Conservation (phyloP, 2,797 vertebrate species). For the Typhlichthys eigenmanni region DNA sequence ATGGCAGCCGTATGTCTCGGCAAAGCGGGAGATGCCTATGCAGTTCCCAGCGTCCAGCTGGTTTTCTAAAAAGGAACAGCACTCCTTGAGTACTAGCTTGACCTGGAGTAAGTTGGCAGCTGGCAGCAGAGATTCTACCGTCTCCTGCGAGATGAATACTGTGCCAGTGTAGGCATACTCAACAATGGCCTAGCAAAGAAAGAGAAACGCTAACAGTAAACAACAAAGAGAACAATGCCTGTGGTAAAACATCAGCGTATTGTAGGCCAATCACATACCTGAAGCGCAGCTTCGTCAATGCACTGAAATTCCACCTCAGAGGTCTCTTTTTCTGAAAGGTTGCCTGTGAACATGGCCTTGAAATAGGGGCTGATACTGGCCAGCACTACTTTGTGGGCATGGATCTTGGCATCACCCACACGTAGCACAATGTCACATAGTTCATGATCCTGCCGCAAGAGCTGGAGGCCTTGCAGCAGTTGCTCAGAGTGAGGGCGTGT, state of each 20-base stretch:
- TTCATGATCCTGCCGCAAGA: slow-evolving; percentile 94
- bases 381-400: slow-evolving; percentile 96
- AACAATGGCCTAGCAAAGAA: slow-evolving; percentile 86
- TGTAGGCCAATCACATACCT: slow-evolving; percentile 62
- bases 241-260: neutral
- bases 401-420: slow-evolving; percentile 96
- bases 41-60: slow-evolving; percentile 98
- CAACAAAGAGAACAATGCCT: neutral
- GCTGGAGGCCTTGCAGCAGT: slow-evolving; percentile 95
- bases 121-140: slow-evolving; percentile 93
- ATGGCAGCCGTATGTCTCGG: slow-evolving; percentile 95
- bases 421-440: slow-evolving; percentile 95
- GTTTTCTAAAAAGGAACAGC: slow-evolving; percentile 94
- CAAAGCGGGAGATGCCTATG: slow-evolving; percentile 97
- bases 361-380: slow-evolving; percentile 99
- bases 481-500: slow-evolving; percentile 95
- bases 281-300: slow-evolving; percentile 90
- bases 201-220: slow-evolving; percentile 13
- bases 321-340: slow-evolving; percentile 95
- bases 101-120: slow-evolving; percentile 98
- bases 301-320: slow-evolving; percentile 97
- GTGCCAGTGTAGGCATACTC: slow-evolving; percentile 98
- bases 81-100: slow-evolving; percentile 96
- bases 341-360: slow-evolving; percentile 99
- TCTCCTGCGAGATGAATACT: slow-evolving; percentile 97